Evolutionary conservation across 1,140 invertebrate genomes (phyloP).

Genomic region (Aphelenchoides besseyi): DNA sequence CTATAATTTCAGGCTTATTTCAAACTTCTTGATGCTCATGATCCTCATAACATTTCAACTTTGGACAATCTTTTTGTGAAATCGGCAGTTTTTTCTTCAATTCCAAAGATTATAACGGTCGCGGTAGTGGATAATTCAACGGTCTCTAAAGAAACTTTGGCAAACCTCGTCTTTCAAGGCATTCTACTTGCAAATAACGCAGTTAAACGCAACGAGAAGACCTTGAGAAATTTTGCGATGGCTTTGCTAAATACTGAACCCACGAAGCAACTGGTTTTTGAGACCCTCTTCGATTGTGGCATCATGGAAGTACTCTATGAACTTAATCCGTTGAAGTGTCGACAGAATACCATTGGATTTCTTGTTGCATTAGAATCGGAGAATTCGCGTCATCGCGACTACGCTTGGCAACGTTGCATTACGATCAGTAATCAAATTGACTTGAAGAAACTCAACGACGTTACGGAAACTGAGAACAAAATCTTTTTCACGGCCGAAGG

Average conservation of each 20-base stretch:
- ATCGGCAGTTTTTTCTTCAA: background rate
- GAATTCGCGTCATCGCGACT: constrained; percentile 1
- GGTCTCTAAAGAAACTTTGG: background rate
- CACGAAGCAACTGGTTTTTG: background rate
- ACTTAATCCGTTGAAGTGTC: constrained; percentile 8
- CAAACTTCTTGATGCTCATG: background rate
- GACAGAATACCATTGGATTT: constrained; percentile 11
- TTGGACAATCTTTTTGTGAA: background rate
- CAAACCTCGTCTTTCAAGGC: background rate
- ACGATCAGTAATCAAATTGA: constrained; percentile 28
- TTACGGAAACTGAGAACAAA: constrained; percentile 75
- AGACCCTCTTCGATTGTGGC: background rate
- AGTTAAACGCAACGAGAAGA: background rate
- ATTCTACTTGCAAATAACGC: background rate
- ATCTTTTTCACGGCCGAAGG: constrained; percentile 83
- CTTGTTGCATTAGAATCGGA: constrained; percentile 22
- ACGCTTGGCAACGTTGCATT: constrained; percentile 45
- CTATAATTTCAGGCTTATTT: background rate
- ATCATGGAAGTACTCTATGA: background rate
- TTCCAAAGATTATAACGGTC: background rate
- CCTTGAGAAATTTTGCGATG: background rate
- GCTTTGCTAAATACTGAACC: background rate
- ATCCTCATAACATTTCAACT: background rate
- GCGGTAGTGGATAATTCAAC: background rate
- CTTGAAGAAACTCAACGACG: constrained; percentile 30